These are phyloP conservation scores for Clinocottus analis DNA, from an alignment of 2,113 vertebrate genomes.

Conservation along the genomic window DNA sequence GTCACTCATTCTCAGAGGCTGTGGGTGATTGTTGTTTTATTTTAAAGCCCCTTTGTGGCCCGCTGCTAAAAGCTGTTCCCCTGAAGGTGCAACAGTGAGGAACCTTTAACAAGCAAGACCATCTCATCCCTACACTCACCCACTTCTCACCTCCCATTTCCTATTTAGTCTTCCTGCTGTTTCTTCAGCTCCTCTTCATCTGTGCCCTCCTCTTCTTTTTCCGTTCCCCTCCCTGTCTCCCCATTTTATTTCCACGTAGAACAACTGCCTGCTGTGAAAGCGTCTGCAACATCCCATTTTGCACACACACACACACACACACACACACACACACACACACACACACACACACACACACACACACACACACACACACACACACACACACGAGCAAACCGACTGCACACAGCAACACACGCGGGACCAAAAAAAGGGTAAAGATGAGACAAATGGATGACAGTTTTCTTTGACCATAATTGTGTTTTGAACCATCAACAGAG, in stretches of 20 bases:
- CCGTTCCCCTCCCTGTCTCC: slow-evolving; percentile 24
- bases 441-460: not conserved
- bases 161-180: slow-evolving; percentile 32
- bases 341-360: not conserved
- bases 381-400: not conserved
- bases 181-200: slow-evolving; percentile 36
- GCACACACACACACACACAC: not conserved
- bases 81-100: slow-evolving; percentile 38
- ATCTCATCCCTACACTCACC: slow-evolving; percentile 16
- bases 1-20: not conserved
- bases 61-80: slow-evolving; percentile 35
- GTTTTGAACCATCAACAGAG: slow-evolving; percentile 16
- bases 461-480: slow-evolving; percentile 6
- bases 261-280: slow-evolving; percentile 53
- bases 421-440: not conserved
- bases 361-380: not conserved
- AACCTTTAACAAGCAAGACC: slow-evolving; percentile 33
- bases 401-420: too few relatives aligned
- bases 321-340: not conserved
- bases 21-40: slow-evolving; percentile 5
- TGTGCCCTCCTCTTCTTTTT: slow-evolving; percentile 22
- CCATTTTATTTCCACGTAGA: slow-evolving; percentile 51
- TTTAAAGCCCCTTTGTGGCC: slow-evolving; percentile 34
- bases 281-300: slow-evolving; percentile 40
- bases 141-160: slow-evolving; percentile 39